These are phyloP conservation scores for Ectobius pallidus DNA, from an alignment of 2,888 invertebrate species.

Conservation along the genomic window DNA sequence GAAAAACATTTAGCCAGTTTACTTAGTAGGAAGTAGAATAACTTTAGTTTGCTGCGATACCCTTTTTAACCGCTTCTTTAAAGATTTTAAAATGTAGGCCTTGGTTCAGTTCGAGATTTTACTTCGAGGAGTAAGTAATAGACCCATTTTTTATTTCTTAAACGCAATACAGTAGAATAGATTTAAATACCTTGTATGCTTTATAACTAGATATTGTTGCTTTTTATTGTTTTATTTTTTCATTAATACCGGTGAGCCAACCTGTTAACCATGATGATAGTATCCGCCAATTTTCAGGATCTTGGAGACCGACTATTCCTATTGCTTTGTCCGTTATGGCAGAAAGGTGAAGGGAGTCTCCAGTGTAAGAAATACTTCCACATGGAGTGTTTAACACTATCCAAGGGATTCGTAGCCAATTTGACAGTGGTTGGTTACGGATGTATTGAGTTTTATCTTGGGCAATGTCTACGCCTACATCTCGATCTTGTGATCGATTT, in stretches of 20 bases:
- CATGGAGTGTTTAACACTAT: neutral
- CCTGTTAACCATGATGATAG: neutral
- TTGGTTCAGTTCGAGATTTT: neutral
- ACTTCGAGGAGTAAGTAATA: neutral
- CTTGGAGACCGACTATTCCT: neutral
- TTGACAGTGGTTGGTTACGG: neutral
- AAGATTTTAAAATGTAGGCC: neutral
- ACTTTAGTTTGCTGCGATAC: neutral
- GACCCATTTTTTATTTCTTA: neutral
- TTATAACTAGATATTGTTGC: constrained; percentile 3
- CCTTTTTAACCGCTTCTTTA: neutral
- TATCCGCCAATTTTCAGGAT: neutral
- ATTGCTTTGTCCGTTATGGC: neutral
- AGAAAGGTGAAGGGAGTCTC: neutral
- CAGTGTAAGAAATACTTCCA: too few relatives aligned
- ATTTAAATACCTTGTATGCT: neutral
- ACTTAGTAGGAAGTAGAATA: neutral
- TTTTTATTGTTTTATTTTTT: neutral
- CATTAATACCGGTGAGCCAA: neutral
- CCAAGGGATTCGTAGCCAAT: neutral
- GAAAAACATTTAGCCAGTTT: neutral
- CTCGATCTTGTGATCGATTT: neutral
- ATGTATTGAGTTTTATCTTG: neutral
- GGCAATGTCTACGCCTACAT: neutral
- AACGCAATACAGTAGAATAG: constrained; percentile 4